Conservation (phyloP, 1,140 invertebrate species). For the Trichonephila inaurata region DNA sequence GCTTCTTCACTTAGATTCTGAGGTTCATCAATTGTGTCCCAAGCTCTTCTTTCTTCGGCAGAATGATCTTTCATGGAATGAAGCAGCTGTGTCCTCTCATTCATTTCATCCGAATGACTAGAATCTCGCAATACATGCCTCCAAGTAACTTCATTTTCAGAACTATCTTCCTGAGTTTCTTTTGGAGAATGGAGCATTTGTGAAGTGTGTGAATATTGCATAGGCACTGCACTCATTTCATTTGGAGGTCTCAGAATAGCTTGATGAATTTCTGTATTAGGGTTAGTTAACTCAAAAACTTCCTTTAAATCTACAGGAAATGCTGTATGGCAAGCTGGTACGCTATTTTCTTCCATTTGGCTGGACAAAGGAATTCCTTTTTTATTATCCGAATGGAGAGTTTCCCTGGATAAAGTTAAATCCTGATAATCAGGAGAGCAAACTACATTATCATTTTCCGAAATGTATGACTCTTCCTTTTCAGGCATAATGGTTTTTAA, state of each 20-base stretch:
- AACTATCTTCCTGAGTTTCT: constrained; percentile 38
- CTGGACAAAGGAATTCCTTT: neutral
- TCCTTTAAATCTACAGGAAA: constrained; percentile 74
- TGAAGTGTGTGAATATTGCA: constrained; percentile 56
- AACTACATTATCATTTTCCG: constrained; percentile 44
- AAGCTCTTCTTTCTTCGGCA: constrained; percentile 27
- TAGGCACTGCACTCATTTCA: constrained; percentile 21
- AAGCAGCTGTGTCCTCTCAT: constrained; percentile 1
- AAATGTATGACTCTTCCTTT: constrained; percentile 61
- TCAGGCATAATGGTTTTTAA: constrained; percentile 51
- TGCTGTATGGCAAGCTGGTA: constrained; percentile 66
- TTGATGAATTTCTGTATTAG: constrained; percentile 68
- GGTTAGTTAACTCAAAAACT: constrained; percentile 72
- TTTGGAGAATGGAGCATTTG: constrained; percentile 61
- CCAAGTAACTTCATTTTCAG: constrained; percentile 62
- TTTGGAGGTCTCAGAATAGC: constrained; percentile 37
- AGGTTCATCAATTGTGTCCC: constrained; percentile 59
- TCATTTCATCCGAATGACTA: constrained; percentile 20
- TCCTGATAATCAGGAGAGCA: constrained; percentile 65
- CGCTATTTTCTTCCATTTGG: constrained; percentile 48
- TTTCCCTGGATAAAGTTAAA: constrained; percentile 52
- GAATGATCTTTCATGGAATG: constrained; percentile 58
- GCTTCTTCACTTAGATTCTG: constrained; percentile 39
- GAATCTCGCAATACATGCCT: constrained; percentile 60
- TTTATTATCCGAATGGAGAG: constrained; percentile 40